Percentiles rank a stretch among this genome's conserved stretches.
Conservation (phyloP, 2,797 vertebrate genomes). For the Enteromius treurensis region DNA sequence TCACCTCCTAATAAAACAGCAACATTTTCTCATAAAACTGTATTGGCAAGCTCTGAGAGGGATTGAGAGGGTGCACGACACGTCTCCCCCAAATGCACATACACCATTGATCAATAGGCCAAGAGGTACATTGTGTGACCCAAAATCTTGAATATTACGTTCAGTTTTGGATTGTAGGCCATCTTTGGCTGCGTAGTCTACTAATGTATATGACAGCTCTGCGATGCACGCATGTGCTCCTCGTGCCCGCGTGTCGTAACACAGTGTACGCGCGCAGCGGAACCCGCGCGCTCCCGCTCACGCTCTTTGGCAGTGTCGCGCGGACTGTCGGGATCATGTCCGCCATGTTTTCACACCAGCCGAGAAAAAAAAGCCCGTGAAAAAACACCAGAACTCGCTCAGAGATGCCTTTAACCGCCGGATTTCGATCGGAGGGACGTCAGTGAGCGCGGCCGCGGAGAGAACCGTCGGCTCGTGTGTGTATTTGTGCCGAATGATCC, state of each 20-base stretch:
- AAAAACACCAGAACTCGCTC: slow-evolving; percentile 69
- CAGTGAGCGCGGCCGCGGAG: slow-evolving; percentile 62
- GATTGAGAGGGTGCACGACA: neutral
- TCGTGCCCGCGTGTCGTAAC: slow-evolving; percentile 26
- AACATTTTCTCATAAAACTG: neutral
- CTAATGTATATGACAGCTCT: slow-evolving; percentile 7
- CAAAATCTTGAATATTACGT: neutral
- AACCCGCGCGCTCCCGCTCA: slow-evolving; percentile 58
- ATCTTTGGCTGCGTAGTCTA: neutral
- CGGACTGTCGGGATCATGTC: slow-evolving; percentile 92
- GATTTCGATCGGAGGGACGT: slow-evolving; percentile 57
- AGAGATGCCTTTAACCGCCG: slow-evolving; percentile 61
- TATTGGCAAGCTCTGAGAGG: neutral
- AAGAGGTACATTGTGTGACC: too few species aligned
- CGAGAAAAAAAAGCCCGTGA: slow-evolving; percentile 83
- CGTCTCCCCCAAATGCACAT: neutral
- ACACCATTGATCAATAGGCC: neutral
- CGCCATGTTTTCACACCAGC: slow-evolving; percentile 92
- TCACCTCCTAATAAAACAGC: neutral
- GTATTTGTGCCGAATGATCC: slow-evolving; percentile 63
- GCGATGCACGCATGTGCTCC: slow-evolving; percentile 11
- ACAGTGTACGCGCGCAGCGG: slow-evolving; percentile 61
- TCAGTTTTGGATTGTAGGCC: neutral
- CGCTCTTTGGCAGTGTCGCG: slow-evolving; percentile 73
- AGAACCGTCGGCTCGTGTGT: slow-evolving; percentile 62